Evolutionary conservation across 92 coral and sea anemone species (phyloP), one percentile per base, ranked within the genome.

Genomic region (Siderastrea radians): DNA sequence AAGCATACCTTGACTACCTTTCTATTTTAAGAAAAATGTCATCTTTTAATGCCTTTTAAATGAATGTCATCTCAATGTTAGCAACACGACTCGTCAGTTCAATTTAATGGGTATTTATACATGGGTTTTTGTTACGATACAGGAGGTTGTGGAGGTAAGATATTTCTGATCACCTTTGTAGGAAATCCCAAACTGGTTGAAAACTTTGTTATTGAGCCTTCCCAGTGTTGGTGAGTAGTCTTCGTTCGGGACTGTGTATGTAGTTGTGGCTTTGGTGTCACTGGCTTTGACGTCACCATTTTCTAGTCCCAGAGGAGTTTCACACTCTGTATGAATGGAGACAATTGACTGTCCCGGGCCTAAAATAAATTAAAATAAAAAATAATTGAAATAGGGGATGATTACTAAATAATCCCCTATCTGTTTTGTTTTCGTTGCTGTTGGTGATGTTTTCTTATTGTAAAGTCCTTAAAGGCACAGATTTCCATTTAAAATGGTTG

Each of bases 191-290:
- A 95, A 77, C 44, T 63, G 90, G 55, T 84, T 92, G 76, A 72
- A 59, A 12, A 96, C 95, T 10, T 77, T 49, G 82, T 95, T 93
- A 84, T 95, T 97, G 12, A 97, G 85, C 43, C 99, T 77, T 19
- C 95, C 99, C 46, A 85, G 95, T 2, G 98, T 97, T 67, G 99
- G 93, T 3, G 95, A 86, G 84, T 93, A 97, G 49, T 95, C 92
- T 79, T 97, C 95, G 58, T 97, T 91, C 3, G 77, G 96, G 47
- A 92, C 80, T 1, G 72, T 83, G 82, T 78, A 84, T 9, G 91
- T 81, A 49, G 97, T 95, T 19, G 95, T 92, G 11, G 99, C 98
- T 4, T 83, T 83, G 74, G 91, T 92, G 73, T 92, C 95, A 77
- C 96, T 97, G 4, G 96, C 95, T 75, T 73, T 78, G 65, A 97